phyloP scores from a whole-genome alignment of 2,113 vertebrate genomes.

The Progne subis region DNA sequence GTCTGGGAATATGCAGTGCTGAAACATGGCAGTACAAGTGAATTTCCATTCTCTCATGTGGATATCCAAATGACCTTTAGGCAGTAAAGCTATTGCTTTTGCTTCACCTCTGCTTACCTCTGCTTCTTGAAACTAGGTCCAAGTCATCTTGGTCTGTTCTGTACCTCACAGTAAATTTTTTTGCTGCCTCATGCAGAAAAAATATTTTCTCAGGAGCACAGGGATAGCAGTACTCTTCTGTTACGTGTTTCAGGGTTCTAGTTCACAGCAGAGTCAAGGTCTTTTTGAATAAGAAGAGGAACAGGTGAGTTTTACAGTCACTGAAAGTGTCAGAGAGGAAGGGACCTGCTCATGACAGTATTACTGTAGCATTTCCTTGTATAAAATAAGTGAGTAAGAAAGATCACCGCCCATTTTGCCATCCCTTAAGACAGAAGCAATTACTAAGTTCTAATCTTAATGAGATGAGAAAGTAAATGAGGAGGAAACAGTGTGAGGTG shows the following conservation, averaged over 20 bases:
- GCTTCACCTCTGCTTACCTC: not conserved
- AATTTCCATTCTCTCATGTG: not conserved
- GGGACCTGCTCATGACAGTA: not conserved
- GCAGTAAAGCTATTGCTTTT: not conserved
- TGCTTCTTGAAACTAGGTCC: not conserved
- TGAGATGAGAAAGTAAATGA: not conserved
- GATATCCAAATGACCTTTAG: not conserved
- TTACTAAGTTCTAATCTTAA: not conserved
- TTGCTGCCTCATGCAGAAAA: not conserved
- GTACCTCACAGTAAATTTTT: not conserved
- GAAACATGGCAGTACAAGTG: not conserved
- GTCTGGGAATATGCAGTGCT: not conserved
- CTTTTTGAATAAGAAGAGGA: not conserved
- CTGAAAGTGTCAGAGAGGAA: not conserved
- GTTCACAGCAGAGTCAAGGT: not conserved
- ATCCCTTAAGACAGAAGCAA: not conserved
- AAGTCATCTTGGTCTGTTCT: not conserved
- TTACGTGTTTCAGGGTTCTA: not conserved
- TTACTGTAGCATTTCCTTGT: not conserved
- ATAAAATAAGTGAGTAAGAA: not conserved
- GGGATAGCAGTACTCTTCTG: not conserved
- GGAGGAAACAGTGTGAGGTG: not conserved
- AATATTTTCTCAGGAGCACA: not conserved
- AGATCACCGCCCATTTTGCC: not conserved
- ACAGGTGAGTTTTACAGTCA: not conserved